Evolutionary conservation across 1,140 invertebrate species (phyloP).

Genomic region (Periplaneta americana): DNA sequence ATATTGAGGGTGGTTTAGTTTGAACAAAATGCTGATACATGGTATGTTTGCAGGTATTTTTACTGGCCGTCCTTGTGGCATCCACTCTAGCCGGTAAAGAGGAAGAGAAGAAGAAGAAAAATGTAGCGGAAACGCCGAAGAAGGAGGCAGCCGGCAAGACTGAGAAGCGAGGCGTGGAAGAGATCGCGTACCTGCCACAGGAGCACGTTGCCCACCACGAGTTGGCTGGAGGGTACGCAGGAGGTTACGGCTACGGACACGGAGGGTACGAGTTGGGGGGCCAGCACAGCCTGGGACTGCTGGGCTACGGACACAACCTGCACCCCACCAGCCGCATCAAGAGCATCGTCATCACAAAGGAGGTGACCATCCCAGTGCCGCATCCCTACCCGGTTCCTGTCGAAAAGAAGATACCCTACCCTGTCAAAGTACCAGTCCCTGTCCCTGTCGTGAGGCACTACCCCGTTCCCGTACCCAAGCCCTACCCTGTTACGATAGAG

Average conservation of each 20-base stretch:
- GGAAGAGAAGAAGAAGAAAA: not conserved
- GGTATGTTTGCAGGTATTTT: not conserved
- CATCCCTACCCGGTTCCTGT: constrained; percentile 27
- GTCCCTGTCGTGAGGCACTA: constrained; percentile 9
- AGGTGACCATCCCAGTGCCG: constrained; percentile 57
- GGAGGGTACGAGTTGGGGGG: not conserved
- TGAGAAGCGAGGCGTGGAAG: not conserved
- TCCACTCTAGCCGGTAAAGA: not conserved
- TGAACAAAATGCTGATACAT: no score
- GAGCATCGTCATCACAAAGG: constrained; percentile 50
- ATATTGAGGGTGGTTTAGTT: no score
- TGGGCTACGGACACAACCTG: not conserved
- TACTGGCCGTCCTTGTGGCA: not conserved
- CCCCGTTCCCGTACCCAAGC: constrained; percentile 18
- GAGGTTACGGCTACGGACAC: not conserved
- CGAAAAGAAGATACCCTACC: constrained; percentile 11
- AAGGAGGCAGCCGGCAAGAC: not conserved
- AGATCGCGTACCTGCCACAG: not conserved
- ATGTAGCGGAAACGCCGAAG: not conserved
- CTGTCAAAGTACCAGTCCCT: constrained; percentile 4
- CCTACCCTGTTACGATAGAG: constrained; percentile 36
- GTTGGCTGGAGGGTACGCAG: not conserved
- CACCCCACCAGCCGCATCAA: not conserved
- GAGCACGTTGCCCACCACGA: not conserved
- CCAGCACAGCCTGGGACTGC: not conserved